These are phyloP conservation scores for Drosophila setifemur DNA, from an alignment of 1,140 invertebrate species.

Conservation along the genomic window DNA sequence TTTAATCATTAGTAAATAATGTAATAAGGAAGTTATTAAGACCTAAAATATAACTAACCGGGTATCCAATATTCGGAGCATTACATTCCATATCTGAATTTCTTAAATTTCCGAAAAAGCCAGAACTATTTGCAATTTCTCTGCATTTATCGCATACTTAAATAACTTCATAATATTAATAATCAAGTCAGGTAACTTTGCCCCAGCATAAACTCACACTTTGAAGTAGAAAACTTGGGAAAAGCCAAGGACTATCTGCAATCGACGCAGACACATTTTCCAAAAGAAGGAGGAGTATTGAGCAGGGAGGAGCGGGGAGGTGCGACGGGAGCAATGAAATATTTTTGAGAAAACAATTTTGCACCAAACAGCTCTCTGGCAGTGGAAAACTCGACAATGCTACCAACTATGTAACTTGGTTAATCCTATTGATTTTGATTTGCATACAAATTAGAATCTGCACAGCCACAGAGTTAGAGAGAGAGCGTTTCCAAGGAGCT, in stretches of 20 bases:
- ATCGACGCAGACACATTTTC: constrained; percentile 4
- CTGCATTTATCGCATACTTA: too few relatives aligned
- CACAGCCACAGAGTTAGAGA: constrained; percentile 16
- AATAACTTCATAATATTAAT: constrained; percentile 6
- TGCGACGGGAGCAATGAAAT: constrained; percentile 44
- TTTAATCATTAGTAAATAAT: too few relatives aligned
- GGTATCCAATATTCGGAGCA: too few relatives aligned
- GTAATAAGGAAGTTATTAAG: too few relatives aligned
- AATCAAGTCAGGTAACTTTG: constrained; percentile 35
- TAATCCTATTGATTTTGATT: constrained; percentile 81
- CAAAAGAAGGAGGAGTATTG: too few relatives aligned
- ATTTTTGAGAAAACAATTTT: constrained; percentile 76
- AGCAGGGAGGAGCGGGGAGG: too few relatives aligned
- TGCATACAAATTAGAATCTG: constrained; percentile 78
- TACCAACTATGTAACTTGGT: constrained; percentile 65
- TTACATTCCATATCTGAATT: too few relatives aligned
- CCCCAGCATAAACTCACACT: constrained; percentile 55
- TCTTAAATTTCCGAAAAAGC: too few relatives aligned
- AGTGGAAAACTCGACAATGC: constrained; percentile 37
- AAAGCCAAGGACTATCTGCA: constrained; percentile 50
- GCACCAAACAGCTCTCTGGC: constrained; percentile 27
- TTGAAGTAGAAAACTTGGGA: constrained; percentile 60
- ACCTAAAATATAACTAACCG: too few relatives aligned
- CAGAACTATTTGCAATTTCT: not conserved
- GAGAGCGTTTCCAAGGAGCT: too few relatives aligned